Evolutionary conservation across 2,113 vertebrate species (phyloP).

Genomic region (Myocastor coypus): DNA sequence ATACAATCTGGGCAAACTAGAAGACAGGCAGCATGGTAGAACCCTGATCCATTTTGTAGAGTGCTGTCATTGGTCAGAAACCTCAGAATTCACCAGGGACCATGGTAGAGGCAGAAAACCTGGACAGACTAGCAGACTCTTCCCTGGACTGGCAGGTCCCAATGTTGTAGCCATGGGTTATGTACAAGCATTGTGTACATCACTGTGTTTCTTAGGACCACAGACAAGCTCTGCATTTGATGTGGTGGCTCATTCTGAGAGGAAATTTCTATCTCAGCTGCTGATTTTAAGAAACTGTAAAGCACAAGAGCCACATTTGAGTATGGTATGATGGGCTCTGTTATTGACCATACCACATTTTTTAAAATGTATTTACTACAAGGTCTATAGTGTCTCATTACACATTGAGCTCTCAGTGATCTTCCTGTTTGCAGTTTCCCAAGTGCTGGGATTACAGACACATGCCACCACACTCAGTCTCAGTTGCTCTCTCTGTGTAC

Average conservation of each 20-base stretch:
- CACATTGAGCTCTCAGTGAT: too few species aligned
- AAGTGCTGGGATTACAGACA: too few species aligned
- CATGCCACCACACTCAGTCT: too few species aligned
- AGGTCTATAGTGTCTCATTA: too few species aligned
- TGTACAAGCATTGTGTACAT: background rate
- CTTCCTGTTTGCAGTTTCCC: too few species aligned
- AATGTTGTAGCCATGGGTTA: background rate
- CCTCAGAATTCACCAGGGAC: background rate
- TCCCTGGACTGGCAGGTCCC: background rate
- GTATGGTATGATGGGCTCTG: background rate
- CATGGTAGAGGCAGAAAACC: background rate
- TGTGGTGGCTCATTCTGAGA: background rate
- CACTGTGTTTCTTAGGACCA: background rate
- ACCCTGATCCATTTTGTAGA: background rate
- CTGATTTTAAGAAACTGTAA: background rate
- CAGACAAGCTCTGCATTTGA: background rate
- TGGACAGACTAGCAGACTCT: background rate
- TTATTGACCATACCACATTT: background rate
- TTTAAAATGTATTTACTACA: background rate
- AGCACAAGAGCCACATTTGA: background rate
- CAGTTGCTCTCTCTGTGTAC: too few species aligned
- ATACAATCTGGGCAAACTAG: background rate
- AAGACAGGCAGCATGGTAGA: background rate
- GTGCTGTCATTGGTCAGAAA: background rate
- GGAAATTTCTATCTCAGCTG: background rate